Conservation (phyloP, 2,113 vertebrate species). For the Toxotes jaculatrix region DNA sequence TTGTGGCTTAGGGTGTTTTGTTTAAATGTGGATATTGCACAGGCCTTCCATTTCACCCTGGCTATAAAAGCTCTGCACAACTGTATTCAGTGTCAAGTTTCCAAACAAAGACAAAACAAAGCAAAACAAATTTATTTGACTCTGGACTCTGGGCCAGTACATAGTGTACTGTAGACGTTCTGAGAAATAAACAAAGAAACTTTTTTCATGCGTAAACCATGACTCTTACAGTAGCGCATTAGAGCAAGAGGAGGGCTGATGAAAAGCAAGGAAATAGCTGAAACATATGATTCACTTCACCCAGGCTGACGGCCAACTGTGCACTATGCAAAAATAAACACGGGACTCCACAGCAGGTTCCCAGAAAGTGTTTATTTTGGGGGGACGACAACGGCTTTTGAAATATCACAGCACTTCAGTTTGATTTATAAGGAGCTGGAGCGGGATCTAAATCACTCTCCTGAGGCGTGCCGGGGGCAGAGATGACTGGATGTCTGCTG, state of each 20-base stretch:
- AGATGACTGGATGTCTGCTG: not conserved
- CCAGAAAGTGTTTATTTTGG: conserved; percentile 67
- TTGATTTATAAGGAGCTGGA: conserved; percentile 65
- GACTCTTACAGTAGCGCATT: conserved; percentile 70
- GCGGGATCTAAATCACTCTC: conserved; percentile 39
- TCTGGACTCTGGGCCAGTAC: conserved; percentile 13
- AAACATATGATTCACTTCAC: conserved; percentile 70
- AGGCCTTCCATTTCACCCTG: conserved; percentile 62
- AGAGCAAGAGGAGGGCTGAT: conserved; percentile 27
- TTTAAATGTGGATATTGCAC: conserved; percentile 59
- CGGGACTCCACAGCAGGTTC: conserved; percentile 48
- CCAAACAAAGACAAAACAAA: conserved; percentile 69
- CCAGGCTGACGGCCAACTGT: conserved; percentile 62
- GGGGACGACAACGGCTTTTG: conserved; percentile 50
- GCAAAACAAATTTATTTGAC: conserved; percentile 36
- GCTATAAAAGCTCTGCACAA: conserved; percentile 43
- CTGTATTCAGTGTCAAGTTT: conserved; percentile 60
- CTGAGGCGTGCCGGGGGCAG: conserved; percentile 22
- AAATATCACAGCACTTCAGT: conserved; percentile 56
- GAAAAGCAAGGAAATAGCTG: conserved; percentile 59
- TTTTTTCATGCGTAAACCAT: conserved; percentile 47
- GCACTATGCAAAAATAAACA: conserved; percentile 74
- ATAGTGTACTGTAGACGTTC: conserved; percentile 42
- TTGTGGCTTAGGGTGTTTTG: conserved; percentile 63
- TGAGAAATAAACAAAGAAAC: conserved; percentile 56